Conservation (phyloP, 2,797 vertebrate species). For the Octomys mimax region DNA sequence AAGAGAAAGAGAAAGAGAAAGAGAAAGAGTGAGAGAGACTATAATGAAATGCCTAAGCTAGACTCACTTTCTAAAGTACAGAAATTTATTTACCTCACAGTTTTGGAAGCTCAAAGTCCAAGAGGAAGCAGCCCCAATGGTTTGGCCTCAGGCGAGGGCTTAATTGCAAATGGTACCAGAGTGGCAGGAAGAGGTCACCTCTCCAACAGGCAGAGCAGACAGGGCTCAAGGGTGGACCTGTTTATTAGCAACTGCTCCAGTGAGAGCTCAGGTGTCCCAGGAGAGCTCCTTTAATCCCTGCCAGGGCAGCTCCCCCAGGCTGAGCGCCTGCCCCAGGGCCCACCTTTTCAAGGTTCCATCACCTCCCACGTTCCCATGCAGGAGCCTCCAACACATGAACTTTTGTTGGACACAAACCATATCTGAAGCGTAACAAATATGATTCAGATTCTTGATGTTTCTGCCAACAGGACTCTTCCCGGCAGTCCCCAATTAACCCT, state of each 20-base stretch:
- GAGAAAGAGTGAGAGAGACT: too few species aligned
- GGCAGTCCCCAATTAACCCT: background rate
- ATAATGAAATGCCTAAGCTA: background rate
- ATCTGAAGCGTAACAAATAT: background rate
- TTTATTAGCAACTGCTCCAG: background rate
- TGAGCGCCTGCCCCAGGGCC: background rate
- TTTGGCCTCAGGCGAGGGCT: background rate
- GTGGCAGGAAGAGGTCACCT: background rate
- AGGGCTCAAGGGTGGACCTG: background rate
- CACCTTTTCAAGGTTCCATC: background rate
- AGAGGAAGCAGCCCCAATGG: background rate
- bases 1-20: too few species aligned
- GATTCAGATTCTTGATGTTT: background rate
- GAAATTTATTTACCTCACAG: background rate
- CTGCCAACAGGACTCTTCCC: background rate
- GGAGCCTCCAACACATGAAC: background rate
- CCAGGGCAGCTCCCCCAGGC: too few species aligned
- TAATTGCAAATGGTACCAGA: too few species aligned
- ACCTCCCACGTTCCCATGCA: background rate
- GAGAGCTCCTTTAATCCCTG: background rate
- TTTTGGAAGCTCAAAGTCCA: background rate
- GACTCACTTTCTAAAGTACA: background rate
- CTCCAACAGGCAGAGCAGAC: background rate
- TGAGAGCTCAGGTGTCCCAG: background rate
- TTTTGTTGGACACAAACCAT: background rate